Percentiles rank a stretch among this genome's conserved stretches.
Conservation (phyloP, 2,113 vertebrate genomes). For the Ailuropoda melanoleuca region DNA sequence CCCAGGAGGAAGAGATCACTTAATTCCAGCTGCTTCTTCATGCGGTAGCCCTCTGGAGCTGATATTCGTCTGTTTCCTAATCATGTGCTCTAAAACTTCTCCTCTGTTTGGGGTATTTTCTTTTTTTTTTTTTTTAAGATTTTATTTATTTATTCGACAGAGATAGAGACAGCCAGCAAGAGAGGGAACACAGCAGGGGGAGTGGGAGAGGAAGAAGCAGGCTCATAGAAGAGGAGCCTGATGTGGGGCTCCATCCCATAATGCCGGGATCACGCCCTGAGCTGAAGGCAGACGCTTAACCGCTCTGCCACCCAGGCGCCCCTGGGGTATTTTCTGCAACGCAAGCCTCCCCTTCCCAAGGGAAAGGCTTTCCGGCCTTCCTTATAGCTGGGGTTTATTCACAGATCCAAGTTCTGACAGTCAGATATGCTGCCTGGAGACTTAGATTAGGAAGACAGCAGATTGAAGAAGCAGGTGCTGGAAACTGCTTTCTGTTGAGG, state of each 20-base stretch:
- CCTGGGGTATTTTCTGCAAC: not conserved
- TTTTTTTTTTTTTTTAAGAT: too few relatives aligned
- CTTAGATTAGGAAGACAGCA: not conserved
- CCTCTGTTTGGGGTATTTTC: not conserved
- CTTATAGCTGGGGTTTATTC: not conserved
- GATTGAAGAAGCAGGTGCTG: not conserved
- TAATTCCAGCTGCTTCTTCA: not conserved
- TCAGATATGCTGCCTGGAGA: not conserved
- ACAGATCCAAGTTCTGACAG: not conserved
- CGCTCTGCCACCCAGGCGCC: too few relatives aligned
- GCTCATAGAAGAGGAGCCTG: too few relatives aligned
- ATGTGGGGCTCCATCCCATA: too few relatives aligned
- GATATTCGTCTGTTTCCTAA: not conserved
- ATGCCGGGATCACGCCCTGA: too few relatives aligned
- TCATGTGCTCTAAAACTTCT: not conserved
- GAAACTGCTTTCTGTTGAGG: not conserved
- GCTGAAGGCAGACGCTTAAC: too few relatives aligned
- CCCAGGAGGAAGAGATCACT: not conserved
- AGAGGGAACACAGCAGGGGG: too few relatives aligned
- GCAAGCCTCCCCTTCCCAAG: not conserved
- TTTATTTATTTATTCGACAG: too few relatives aligned
- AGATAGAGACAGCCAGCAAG: too few relatives aligned
- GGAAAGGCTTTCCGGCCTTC: not conserved
- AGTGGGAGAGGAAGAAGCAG: too few relatives aligned
- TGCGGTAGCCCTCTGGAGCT: not conserved